These are phyloP conservation scores for Lymantria monacha DNA, from an alignment of 2,888 invertebrate genomes.

Conservation along the genomic window DNA sequence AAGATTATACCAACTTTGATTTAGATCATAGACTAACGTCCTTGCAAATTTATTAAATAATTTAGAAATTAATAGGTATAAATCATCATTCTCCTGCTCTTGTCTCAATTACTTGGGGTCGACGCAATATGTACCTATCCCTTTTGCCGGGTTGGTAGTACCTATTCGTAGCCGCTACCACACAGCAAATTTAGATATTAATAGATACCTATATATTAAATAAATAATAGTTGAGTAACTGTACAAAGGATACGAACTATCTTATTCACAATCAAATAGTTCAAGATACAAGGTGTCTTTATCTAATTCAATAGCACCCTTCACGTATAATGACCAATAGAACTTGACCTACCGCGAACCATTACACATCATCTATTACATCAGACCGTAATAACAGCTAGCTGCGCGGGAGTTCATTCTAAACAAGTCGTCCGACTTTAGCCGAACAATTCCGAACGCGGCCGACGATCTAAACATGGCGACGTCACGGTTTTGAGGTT, in stretches of 20 bases:
- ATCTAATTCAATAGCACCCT: constrained; percentile 64
- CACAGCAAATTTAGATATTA: no score
- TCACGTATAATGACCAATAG: constrained; percentile 41
- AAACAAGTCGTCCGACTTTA: constrained; percentile 43
- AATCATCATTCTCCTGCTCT: no score
- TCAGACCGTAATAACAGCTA: constrained; percentile 16
- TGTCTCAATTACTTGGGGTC: no score
- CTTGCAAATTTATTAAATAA: no score
- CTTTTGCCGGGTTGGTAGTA: no score
- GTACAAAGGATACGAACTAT: constrained; percentile 35
- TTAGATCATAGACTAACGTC: no score
- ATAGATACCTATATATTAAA: no score
- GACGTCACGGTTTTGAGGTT: constrained; percentile 80
- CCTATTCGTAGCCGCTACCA: no score
- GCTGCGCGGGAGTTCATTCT: constrained; percentile 38
- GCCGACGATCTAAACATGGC: constrained; percentile 68
- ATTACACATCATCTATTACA: constrained; percentile 23
- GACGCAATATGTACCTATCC: no score
- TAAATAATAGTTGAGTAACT: not conserved
- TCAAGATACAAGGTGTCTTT: constrained; percentile 64
- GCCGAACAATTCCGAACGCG: constrained; percentile 56
- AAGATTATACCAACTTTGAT: no score
- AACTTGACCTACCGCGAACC: constrained; percentile 40
- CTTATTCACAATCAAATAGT: constrained; percentile 52
- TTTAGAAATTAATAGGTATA: no score